Evolutionary conservation across 2,888 invertebrate genomes (phyloP).

Genomic region (Scrobipalpa atriplicella): DNA sequence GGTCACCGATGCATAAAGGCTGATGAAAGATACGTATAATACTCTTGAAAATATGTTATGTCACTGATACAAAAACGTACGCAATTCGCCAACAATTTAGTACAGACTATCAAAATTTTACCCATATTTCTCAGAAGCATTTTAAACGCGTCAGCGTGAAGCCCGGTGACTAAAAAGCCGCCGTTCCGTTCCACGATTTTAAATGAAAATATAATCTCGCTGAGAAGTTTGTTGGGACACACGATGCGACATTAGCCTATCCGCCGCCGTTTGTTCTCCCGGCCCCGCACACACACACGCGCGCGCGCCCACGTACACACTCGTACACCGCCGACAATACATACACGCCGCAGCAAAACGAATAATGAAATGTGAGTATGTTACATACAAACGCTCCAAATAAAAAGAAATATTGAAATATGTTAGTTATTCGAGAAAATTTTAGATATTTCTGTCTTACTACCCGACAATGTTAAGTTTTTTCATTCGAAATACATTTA

Average conservation of each 20-base stretch:
- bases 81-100: no score
- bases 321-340: conserved; percentile 33
- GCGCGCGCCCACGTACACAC: conserved; percentile 50
- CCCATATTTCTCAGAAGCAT: neutral
- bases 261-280: conserved; percentile 64
- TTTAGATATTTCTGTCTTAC: no score
- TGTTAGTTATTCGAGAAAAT: no score
- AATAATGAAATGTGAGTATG: conserved; percentile 31
- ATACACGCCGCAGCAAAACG: conserved; percentile 38
- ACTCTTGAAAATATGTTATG: conserved; percentile 28
- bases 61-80: neutral
- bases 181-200: conserved; percentile 15
- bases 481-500: no score
- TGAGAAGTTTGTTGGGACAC: conserved; percentile 76
- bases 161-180: neutral
- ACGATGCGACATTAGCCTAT: conserved; percentile 73
- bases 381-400: conserved; percentile 39
- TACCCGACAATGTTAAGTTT: no score
- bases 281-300: conserved; percentile 40
- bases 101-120: neutral
- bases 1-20: neutral
- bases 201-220: conserved; percentile 60
- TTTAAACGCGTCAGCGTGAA: neutral
- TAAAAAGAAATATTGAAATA: no score
- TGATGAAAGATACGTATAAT: neutral